Evolutionary conservation across 1,140 invertebrate species (phyloP).

Genomic region (Calephelis virginiensis): DNA sequence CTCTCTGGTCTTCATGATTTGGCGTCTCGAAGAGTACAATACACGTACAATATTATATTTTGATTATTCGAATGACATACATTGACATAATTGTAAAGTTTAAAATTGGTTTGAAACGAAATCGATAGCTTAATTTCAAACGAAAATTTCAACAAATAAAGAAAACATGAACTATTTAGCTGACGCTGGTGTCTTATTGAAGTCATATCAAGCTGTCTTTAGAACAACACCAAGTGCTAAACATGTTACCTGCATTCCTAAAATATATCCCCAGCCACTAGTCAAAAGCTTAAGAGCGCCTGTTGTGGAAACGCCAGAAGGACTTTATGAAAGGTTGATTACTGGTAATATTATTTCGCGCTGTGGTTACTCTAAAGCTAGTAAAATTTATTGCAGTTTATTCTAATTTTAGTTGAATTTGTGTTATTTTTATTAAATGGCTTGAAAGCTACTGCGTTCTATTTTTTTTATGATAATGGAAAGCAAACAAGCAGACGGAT

Average conservation of each 20-base stretch:
- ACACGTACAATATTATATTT: too few species aligned
- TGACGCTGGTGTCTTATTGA: slow-evolving; percentile 20
- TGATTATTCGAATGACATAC: too few species aligned
- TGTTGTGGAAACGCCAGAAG: neutral
- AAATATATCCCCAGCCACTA: slow-evolving; percentile 16
- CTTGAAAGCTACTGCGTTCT: too few species aligned
- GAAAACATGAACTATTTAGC: slow-evolving; percentile 32
- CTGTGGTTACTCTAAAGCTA: slow-evolving; percentile 23
- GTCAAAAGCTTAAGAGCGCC: neutral
- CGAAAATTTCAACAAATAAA: neutral
- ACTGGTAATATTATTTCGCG: slow-evolving; percentile 22
- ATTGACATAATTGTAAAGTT: too few species aligned
- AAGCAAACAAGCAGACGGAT: too few species aligned
- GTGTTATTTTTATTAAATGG: too few species aligned
- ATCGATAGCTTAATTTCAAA: too few species aligned
- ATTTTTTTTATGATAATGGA: too few species aligned
- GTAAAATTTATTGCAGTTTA: slow-evolving; percentile 18
- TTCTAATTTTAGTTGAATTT: neutral
- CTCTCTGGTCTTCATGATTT: too few species aligned
- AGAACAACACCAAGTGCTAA: slow-evolving; percentile 30
- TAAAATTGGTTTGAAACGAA: too few species aligned
- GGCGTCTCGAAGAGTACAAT: too few species aligned
- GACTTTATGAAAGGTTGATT: slow-evolving; percentile 22
- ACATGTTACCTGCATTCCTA: slow-evolving; percentile 22
- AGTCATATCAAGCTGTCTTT: slow-evolving; percentile 26